Conservation (phyloP, 2,888 invertebrate species). For the Notodonta ziczac region DNA sequence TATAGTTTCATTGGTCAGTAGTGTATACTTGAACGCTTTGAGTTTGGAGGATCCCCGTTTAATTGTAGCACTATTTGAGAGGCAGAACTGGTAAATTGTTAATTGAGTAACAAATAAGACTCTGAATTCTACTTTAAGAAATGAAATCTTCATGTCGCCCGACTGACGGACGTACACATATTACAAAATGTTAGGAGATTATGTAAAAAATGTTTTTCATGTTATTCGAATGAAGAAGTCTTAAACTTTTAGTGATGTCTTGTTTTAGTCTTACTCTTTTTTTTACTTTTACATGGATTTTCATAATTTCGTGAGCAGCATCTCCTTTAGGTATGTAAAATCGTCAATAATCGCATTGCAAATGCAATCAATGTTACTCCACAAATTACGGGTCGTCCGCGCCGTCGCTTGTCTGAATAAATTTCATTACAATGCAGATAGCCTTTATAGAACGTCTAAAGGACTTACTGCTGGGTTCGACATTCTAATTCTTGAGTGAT, state of each 20-base stretch:
- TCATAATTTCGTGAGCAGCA: too few relatives aligned
- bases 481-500: conserved; percentile 1
- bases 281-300: too few relatives aligned
- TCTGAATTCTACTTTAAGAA: not conserved
- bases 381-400: conserved; percentile 31
- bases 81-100: conserved; percentile 26
- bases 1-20: conserved; percentile 9
- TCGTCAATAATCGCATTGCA: conserved; percentile 23
- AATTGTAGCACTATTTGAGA: conserved; percentile 30
- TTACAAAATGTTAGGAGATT: not conserved
- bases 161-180: too few relatives aligned
- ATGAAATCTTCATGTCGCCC: not conserved
- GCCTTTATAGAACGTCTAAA: conserved; percentile 37
- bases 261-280: too few relatives aligned
- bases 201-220: too few relatives aligned
- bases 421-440: conserved; percentile 36
- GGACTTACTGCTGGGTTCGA: conserved; percentile 15
- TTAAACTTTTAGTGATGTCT: too few relatives aligned
- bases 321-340: conserved; percentile 27
- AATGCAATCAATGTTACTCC: conserved; percentile 38
- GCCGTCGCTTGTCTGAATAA: conserved; percentile 26
- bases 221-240: not conserved
- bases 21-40: conserved; percentile 15
- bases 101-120: conserved; percentile 16
- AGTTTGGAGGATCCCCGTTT: conserved; percentile 24